Percentiles rank a stretch among this genome's conserved stretches.
phyloP scores from a whole-genome alignment of 1,140 invertebrate species.

The Ips nitidus region DNA sequence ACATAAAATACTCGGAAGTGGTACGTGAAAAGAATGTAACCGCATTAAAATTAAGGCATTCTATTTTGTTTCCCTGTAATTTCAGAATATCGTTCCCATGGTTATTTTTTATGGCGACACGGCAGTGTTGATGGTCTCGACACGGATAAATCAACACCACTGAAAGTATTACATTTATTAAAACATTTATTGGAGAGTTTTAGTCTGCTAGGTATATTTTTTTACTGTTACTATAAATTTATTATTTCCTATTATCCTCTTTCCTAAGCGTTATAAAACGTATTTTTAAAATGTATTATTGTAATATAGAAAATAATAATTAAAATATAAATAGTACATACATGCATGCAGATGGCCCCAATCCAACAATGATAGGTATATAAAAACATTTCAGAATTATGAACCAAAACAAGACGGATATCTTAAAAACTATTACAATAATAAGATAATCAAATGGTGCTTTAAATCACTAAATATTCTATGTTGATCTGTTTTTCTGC shows the following conservation, averaged over 20 bases:
- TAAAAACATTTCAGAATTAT: too few species aligned
- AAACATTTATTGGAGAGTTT: constrained; percentile 2
- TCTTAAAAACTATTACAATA: too few species aligned
- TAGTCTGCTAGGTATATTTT: background rate
- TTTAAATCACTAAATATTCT: too few species aligned
- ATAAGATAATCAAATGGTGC: too few species aligned
- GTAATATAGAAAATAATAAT: too few species aligned
- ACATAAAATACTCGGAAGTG: constrained; percentile 9
- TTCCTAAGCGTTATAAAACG: too few species aligned
- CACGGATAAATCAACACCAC: constrained; percentile 13
- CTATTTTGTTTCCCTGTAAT: constrained; percentile 7
- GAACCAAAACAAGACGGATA: too few species aligned
- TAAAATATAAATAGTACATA: too few species aligned
- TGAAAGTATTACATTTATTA: background rate
- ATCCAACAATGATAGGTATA: too few species aligned
- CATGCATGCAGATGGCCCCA: too few species aligned
- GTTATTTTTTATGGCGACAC: constrained; percentile 13
- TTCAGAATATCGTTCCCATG: constrained; percentile 14
- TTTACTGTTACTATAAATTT: background rate
- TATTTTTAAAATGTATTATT: too few species aligned
- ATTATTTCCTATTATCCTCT: background rate
- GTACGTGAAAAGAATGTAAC: background rate
- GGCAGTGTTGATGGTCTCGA: background rate
- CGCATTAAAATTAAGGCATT: constrained; percentile 8
- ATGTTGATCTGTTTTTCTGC: too few species aligned